Evolutionary conservation across 2,797 vertebrate species (phyloP).

Genomic region (Cossypha niveicapilla): DNA sequence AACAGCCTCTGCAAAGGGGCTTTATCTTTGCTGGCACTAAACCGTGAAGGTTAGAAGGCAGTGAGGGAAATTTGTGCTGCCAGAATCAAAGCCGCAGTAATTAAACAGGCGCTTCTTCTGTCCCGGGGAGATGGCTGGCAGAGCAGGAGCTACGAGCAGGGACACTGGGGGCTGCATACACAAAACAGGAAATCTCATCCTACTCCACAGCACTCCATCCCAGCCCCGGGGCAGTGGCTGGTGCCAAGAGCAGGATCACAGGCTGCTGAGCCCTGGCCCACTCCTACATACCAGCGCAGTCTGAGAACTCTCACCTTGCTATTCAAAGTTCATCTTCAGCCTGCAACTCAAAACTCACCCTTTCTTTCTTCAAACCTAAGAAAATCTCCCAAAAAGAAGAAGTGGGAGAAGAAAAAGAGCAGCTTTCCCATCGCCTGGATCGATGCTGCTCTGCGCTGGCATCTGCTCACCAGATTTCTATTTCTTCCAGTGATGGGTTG

Average conservation of each 20-base stretch:
- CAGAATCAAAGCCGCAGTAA: not conserved
- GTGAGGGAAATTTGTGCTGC: not conserved
- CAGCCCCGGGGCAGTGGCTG: not conserved
- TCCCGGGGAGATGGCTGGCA: not conserved
- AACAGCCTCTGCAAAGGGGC: not conserved
- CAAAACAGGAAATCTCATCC: not conserved
- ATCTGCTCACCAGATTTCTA: not conserved
- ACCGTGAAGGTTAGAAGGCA: not conserved
- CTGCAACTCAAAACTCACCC: not conserved
- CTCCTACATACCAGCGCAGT: accelerated
- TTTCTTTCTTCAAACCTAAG: not conserved
- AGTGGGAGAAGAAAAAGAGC: not conserved
- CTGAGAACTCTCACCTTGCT: not conserved
- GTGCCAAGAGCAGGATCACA: not conserved
- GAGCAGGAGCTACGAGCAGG: not conserved
- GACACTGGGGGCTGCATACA: accelerated
- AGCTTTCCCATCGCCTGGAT: not conserved
- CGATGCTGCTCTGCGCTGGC: not conserved
- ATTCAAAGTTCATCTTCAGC: not conserved
- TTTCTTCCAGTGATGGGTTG: not conserved
- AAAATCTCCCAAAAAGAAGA: not conserved
- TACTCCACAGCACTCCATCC: accelerated
- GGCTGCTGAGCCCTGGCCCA: not conserved
- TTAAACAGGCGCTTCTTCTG: not conserved
- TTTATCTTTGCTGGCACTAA: slow-evolving; percentile 18